These are phyloP conservation scores for Conomelus anceps DNA, from an alignment of 2,888 invertebrate species.

Conservation along the genomic window DNA sequence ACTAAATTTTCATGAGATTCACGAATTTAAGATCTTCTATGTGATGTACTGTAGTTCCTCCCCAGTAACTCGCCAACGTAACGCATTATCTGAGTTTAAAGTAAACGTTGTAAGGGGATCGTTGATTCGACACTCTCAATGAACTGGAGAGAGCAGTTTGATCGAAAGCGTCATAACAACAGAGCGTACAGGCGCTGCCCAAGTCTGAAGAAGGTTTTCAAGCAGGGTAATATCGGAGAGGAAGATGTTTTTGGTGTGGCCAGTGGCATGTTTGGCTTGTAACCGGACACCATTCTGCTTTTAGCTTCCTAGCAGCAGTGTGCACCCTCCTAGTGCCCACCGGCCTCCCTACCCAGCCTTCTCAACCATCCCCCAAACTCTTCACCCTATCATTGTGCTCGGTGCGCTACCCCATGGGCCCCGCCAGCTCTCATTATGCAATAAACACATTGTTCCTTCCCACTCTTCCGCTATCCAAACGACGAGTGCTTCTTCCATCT, in stretches of 20 bases:
- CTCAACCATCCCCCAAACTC: neutral
- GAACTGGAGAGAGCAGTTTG: neutral
- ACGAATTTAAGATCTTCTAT: too few species aligned
- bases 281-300: constrained; percentile 26
- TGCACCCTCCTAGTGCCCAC: neutral
- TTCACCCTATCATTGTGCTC: neutral
- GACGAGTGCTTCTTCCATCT: neutral
- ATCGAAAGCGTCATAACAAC: neutral
- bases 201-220: neutral
- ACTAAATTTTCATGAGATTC: too few species aligned
- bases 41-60: too few species aligned
- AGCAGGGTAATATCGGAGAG: neutral
- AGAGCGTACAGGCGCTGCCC: neutral
- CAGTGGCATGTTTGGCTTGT: constrained; percentile 30
- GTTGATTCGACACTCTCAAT: neutral
- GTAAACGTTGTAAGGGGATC: neutral
- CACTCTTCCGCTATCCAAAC: constrained; percentile 1
- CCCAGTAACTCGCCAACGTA: neutral
- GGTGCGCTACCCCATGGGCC: constrained; percentile 1
- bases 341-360: constrained; percentile 4
- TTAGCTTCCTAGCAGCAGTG: neutral
- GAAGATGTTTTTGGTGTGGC: constrained; percentile 28
- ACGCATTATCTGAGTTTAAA: neutral
- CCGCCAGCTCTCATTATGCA: constrained; percentile 6
- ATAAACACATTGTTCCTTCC: constrained; percentile 17